Percentiles rank a stretch among this genome's conserved stretches.
phyloP scores from a whole-genome alignment of 2,797 vertebrate genomes.

The Valencia hispanica region DNA sequence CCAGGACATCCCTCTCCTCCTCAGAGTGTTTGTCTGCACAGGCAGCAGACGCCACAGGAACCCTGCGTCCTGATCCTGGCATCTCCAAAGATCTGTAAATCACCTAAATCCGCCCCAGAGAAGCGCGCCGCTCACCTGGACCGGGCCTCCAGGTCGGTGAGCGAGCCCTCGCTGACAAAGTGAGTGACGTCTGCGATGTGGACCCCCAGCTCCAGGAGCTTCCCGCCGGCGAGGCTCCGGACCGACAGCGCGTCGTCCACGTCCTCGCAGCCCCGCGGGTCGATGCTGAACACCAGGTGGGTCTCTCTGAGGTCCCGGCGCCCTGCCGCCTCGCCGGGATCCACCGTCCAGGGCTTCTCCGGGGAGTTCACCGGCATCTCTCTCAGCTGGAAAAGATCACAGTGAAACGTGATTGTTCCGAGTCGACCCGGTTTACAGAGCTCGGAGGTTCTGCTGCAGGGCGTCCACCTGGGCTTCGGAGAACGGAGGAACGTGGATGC shows the following conservation, averaged over 20 bases:
- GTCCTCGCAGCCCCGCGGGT: conserved; percentile 93
- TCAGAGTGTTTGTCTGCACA: too few species aligned
- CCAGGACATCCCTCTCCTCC: too few species aligned
- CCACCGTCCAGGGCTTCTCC: conserved; percentile 86
- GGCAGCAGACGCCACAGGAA: too few species aligned
- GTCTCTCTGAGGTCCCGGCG: conserved; percentile 85
- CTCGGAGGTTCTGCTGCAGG: too few species aligned
- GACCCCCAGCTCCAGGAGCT: conserved; percentile 89
- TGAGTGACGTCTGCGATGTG: conserved; percentile 97
- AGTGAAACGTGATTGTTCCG: not conserved
- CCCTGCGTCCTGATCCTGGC: too few species aligned
- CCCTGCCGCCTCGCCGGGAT: conserved; percentile 68
- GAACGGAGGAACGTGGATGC: conserved; percentile 88
- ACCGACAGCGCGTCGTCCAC: conserved; percentile 93
- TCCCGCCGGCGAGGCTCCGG: conserved; percentile 74
- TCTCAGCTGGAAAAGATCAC: conserved; percentile 79
- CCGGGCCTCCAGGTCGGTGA: conserved; percentile 89
- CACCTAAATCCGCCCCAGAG: too few species aligned
- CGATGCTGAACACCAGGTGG: conserved; percentile 97
- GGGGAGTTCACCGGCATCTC: conserved; percentile 89
- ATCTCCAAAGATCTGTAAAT: too few species aligned
- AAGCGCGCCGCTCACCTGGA: too few species aligned
- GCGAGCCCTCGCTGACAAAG: conserved; percentile 88
- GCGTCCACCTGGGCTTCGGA: conserved; percentile 95
- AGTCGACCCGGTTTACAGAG: too few species aligned